Conservation (phyloP, 2,113 vertebrate genomes). For the Rhagologus leucostigma region DNA sequence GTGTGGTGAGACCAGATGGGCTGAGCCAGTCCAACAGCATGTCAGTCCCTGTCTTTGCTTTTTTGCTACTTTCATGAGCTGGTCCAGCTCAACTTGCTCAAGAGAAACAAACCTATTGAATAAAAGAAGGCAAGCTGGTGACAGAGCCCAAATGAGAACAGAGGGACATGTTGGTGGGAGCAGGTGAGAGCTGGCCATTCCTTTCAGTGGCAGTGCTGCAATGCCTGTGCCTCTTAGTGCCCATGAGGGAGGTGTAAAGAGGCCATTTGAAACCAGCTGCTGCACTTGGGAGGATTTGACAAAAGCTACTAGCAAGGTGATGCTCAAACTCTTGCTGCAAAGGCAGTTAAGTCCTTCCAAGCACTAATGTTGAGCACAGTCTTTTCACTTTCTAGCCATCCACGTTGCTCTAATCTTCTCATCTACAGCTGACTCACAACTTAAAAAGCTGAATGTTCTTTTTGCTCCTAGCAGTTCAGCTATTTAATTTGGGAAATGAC, state of each 20-base stretch:
- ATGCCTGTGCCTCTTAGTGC: not conserved
- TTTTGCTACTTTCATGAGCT: not conserved
- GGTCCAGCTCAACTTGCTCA: not conserved
- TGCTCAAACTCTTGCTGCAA: not conserved
- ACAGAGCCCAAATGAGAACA: not conserved
- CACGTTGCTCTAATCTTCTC: not conserved
- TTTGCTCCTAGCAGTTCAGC: not conserved
- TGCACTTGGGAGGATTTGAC: not conserved
- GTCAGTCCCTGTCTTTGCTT: not conserved
- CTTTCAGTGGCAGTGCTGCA: not conserved
- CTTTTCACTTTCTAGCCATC: not conserved
- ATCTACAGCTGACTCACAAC: not conserved
- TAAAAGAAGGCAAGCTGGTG: not conserved
- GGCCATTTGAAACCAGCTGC: not conserved
- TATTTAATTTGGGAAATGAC: not conserved
- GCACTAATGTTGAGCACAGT: not conserved
- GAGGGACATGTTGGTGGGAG: not conserved
- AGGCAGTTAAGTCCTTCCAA: not conserved
- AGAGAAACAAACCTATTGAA: not conserved
- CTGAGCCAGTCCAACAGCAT: not conserved
- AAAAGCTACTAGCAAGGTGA: not conserved
- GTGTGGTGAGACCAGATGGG: not conserved
- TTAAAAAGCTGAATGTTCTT: not conserved
- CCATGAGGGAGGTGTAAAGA: not conserved
- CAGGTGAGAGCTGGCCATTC: not conserved